A percentile compares a stretch with the other conserved stretches of the same genome.
Evolutionary conservation across 2,888 invertebrate genomes (phyloP).

Genomic region (Metallyticus violacea): DNA sequence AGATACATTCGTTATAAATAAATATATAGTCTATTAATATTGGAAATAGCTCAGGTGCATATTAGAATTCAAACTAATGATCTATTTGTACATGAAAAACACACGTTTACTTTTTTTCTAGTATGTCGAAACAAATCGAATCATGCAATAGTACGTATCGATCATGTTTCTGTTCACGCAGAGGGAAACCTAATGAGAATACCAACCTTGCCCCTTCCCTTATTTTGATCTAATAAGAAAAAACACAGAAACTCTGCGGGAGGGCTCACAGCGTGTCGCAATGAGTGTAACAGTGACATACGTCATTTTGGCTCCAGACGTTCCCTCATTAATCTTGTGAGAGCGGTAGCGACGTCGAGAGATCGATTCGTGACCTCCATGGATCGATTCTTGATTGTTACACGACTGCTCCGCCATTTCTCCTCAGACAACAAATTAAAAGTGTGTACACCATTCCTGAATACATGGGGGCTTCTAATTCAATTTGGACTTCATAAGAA

Average conservation of each 20-base stretch:
- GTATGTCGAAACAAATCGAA: neutral
- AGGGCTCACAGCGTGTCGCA: neutral
- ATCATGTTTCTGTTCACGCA: neutral
- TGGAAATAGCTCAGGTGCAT: too few species aligned
- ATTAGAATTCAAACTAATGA: neutral
- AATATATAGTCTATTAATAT: too few species aligned
- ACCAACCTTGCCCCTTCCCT: neutral
- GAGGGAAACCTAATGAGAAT: neutral
- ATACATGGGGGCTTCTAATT: neutral
- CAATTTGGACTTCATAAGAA: neutral
- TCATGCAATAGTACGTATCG: neutral
- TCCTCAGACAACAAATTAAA: neutral
- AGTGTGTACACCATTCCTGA: neutral
- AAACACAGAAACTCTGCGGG: neutral
- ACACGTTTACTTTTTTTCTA: neutral
- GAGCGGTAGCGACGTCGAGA: neutral
- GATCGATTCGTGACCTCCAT: neutral
- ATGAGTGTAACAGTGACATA: neutral
- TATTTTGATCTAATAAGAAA: conserved; percentile 6
- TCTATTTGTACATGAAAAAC: neutral
- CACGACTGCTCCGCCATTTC: neutral
- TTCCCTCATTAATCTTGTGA: neutral
- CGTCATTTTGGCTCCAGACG: neutral
- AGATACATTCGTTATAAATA: too few species aligned
- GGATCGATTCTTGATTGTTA: neutral